Evolutionary conservation across 2,888 invertebrate genomes (phyloP).

Genomic region (Scaptomyza flava): DNA sequence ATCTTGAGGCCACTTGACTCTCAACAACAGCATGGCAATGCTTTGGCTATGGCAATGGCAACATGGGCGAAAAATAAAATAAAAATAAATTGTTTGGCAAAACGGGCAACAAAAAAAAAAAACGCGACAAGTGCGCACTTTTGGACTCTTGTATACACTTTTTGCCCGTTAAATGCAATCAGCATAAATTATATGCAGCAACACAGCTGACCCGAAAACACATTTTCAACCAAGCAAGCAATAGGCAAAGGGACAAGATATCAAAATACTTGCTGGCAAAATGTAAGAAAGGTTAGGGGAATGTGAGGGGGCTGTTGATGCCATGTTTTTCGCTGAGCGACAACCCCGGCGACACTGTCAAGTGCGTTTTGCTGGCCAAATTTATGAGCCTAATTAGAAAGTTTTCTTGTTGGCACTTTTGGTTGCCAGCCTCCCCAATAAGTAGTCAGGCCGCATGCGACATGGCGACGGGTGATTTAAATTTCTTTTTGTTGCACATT

Average conservation of each 20-base stretch:
- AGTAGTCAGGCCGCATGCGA: slow-evolving; percentile 46
- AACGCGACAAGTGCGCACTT: slow-evolving; percentile 70
- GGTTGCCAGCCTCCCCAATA: slow-evolving; percentile 51
- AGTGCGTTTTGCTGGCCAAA: slow-evolving; percentile 72
- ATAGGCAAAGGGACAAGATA: slow-evolving; percentile 66
- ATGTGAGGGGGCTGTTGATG: slow-evolving; percentile 13
- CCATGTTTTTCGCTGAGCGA: slow-evolving; percentile 59
- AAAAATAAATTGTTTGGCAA: slow-evolving; percentile 71
- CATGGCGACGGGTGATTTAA: slow-evolving; percentile 67
- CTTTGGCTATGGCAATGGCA: slow-evolving; percentile 36
- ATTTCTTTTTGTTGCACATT: slow-evolving; percentile 67
- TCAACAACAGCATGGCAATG: slow-evolving; percentile 35
- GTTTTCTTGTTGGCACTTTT: slow-evolving; percentile 74
- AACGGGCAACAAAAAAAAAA: slow-evolving; percentile 30
- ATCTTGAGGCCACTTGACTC: slow-evolving; percentile 75
- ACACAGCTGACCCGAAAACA: slow-evolving; percentile 82
- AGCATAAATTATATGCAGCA: slow-evolving; percentile 78
- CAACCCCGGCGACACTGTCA: slow-evolving; percentile 66
- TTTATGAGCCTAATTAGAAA: slow-evolving; percentile 83
- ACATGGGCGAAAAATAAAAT: slow-evolving; percentile 67
- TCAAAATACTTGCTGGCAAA: slow-evolving; percentile 49
- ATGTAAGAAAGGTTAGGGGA: neutral
- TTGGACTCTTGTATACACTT: slow-evolving; percentile 49
- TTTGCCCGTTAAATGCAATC: slow-evolving; percentile 76
- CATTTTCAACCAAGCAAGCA: slow-evolving; percentile 64